Percentiles rank a stretch among this genome's conserved stretches.
These are phyloP conservation scores for human (Homo sapiens) DNA, from an alignment of 2,113 vertebrate genomes.

Conservation along the genomic window GRCh38 chr11:79720501-79721000, in stretches of 20 bases:
- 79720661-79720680: slow-evolving; percentile 51
- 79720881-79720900: background rate
- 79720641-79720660: slow-evolving; percentile 22
- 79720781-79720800: slow-evolving; percentile 38
- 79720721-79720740: slow-evolving; percentile 34
- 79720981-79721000: background rate
- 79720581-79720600: slow-evolving; percentile 57
- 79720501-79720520: background rate
- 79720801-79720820: background rate
- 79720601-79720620: slow-evolving; percentile 30
- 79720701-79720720: slow-evolving; percentile 41
- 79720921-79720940: background rate
- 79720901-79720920: background rate
- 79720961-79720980: background rate
- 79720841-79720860: background rate
- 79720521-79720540: slow-evolving; percentile 23
- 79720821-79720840: background rate
- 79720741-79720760: background rate
- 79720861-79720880: background rate
- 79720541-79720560: slow-evolving; percentile 1
- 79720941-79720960: background rate
- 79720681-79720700: slow-evolving; percentile 23
- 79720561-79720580: slow-evolving; percentile 60
- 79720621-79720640: slow-evolving; percentile 49
- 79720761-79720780: slow-evolving; percentile 29